Evolutionary conservation across 1,140 invertebrate species (phyloP), one percentile per base, ranked within the genome.

Genomic region (Caenorhabditis latens): DNA sequence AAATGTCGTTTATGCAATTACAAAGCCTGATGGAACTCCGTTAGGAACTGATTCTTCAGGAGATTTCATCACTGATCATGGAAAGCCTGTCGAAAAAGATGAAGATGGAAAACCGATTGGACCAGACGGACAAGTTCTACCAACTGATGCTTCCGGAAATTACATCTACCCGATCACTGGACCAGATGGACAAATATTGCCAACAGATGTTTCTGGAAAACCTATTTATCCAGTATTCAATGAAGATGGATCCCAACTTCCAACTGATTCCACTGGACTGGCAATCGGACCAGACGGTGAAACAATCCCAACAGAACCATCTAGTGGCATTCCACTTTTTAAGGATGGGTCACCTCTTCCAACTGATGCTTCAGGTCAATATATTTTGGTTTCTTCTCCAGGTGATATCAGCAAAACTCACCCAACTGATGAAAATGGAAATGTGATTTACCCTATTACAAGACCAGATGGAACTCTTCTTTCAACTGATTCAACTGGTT

Each of bases 21-120:
- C 63, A 9, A 84, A 84, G n/a, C 84, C 87, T 9, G 87, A 88
- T 43, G 87, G 87, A 67, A 53, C 21, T 16, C 85, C 46, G 7
- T 55, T 88, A 2, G 43, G 86, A 21, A 88, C 87, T 43, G 87
- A 88, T 79, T 79, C 83, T 4, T 14, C 57, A n/a, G 83, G 83
- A 24, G 42, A 57, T 8, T 84, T 43, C 32, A n/a, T 86, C 42
- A 85, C 43, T 14, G 48, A 43, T 21, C 55, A 86, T 32, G 87
- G 83, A 21, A 16, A 40, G 6, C 11, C 42, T 16, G 21, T 88
- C 16, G 50, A 87, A 40, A 86, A 55, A 14, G 84, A 42, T 75
- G 85, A 87, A 13, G 65, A 67, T 32, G 88, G 85, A 65, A 19
- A 61, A 55, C 88, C 88, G 13, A 21, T 87, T 43, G 88, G 88